A percentile compares a stretch with the other conserved stretches of the same genome.
Conservation (phyloP, 2,888 invertebrate species). For the Eupithecia pulchellata region DNA sequence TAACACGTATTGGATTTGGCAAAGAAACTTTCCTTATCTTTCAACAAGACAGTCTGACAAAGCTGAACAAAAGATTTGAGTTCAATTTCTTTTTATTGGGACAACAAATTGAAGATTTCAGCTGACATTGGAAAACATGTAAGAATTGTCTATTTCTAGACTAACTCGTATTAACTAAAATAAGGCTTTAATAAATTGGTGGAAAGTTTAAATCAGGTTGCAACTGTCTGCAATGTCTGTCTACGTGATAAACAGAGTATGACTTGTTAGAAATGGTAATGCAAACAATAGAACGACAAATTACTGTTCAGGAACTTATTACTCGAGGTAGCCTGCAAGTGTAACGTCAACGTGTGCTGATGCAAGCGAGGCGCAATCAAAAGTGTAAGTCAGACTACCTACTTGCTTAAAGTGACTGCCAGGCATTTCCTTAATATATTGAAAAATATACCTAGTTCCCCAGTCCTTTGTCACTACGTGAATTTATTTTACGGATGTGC, state of each 20-base stretch:
- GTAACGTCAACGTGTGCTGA: neutral
- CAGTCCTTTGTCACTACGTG: too few relatives aligned
- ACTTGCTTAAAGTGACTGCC: neutral
- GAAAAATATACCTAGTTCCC: neutral
- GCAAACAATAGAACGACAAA: conserved; percentile 8
- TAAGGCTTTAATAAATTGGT: neutral
- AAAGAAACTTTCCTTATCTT: conserved; percentile 42
- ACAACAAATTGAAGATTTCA: conserved; percentile 16
- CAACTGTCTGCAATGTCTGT: neutral
- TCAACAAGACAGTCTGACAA: conserved; percentile 32
- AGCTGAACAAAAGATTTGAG: conserved; percentile 12
- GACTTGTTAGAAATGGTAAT: conserved; percentile 8
- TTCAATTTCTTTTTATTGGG: conserved; percentile 28
- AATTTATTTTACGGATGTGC: neutral
- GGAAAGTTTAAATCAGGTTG: neutral
- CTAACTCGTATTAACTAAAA: neutral
- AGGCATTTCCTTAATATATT: neutral
- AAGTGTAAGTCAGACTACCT: neutral
- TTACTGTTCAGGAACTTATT: conserved; percentile 4
- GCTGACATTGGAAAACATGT: conserved; percentile 6
- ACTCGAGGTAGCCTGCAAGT: neutral
- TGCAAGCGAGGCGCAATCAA: neutral
- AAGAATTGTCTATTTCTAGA: neutral
- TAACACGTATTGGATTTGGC: conserved; percentile 44
- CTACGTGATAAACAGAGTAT: conserved; percentile 6